Percentiles rank a stretch among this genome's conserved stretches.
Evolutionary conservation across 2,888 invertebrate species (phyloP).

Genomic region (Crematogaster levior): DNA sequence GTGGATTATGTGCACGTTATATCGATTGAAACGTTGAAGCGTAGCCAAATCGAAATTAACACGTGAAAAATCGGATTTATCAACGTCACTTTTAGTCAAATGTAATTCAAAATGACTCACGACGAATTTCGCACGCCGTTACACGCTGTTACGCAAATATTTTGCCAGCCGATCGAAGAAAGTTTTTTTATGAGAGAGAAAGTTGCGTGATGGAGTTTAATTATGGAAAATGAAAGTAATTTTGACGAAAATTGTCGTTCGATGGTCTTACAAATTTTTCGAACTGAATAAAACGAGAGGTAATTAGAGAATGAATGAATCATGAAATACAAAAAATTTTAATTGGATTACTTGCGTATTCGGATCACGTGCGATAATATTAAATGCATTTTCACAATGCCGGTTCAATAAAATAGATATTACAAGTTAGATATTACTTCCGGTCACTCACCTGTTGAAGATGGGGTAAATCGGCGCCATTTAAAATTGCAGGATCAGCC

Average conservation of each 20-base stretch:
- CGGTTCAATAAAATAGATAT: background rate
- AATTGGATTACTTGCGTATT: background rate
- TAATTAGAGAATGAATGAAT: background rate
- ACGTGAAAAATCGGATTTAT: background rate
- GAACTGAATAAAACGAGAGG: background rate
- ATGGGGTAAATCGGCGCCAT: constrained; percentile 70
- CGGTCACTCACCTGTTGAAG: constrained; percentile 75
- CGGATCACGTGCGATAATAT: background rate
- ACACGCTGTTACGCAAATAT: constrained; percentile 38
- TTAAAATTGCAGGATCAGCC: constrained; percentile 77
- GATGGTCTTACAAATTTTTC: background rate
- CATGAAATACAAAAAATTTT: background rate
- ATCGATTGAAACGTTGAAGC: background rate
- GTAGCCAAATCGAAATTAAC: background rate
- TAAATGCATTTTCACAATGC: background rate
- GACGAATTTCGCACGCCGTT: constrained; percentile 16
- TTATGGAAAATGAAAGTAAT: constrained; percentile 37
- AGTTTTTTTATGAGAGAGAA: constrained; percentile 44
- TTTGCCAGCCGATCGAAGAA: constrained; percentile 17
- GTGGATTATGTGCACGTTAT: background rate
- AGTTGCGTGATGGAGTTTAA: constrained; percentile 19
- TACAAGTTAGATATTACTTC: background rate
- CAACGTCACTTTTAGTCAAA: background rate
- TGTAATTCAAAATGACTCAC: background rate
- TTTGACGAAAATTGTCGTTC: constrained; percentile 4